Conservation (phyloP, 2,113 vertebrate genomes). For the Solenodon paradoxus region DNA sequence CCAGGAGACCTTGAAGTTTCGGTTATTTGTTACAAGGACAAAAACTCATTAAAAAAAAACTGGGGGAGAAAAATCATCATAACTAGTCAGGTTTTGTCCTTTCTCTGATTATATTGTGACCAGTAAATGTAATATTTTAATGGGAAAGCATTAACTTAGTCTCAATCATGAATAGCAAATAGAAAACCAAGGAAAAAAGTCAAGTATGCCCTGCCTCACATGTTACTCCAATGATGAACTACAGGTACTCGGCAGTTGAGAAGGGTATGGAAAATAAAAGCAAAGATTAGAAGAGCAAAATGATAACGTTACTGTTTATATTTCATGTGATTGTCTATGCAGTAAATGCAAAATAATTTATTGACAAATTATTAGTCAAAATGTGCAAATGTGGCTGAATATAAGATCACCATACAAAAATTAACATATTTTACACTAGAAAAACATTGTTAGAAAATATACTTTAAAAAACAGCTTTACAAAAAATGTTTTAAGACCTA, state of each 20-base stretch:
- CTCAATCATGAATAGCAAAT: background rate
- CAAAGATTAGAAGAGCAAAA: background rate
- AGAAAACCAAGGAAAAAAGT: background rate
- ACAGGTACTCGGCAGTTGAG: background rate
- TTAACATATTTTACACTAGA: background rate
- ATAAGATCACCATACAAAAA: background rate
- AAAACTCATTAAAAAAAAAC: background rate
- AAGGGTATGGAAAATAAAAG: background rate
- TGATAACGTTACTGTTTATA: background rate
- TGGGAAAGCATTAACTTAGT: background rate
- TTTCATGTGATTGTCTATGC: background rate
- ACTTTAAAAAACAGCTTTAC: background rate
- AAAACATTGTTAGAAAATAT: background rate
- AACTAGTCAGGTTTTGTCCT: background rate
- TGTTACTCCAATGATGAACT: background rate
- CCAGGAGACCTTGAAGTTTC: background rate
- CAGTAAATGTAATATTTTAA: background rate
- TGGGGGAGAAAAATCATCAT: background rate
- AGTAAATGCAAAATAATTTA: conserved; percentile 2
- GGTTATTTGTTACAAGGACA: background rate
- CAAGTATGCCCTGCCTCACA: background rate
- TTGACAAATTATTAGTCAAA: background rate
- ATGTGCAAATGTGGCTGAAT: background rate
- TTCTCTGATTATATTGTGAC: conserved; percentile 28
- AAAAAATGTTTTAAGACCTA: background rate